Evolutionary conservation across 2,797 vertebrate genomes (phyloP).

Genomic region (Gallinago nigripennis): DNA sequence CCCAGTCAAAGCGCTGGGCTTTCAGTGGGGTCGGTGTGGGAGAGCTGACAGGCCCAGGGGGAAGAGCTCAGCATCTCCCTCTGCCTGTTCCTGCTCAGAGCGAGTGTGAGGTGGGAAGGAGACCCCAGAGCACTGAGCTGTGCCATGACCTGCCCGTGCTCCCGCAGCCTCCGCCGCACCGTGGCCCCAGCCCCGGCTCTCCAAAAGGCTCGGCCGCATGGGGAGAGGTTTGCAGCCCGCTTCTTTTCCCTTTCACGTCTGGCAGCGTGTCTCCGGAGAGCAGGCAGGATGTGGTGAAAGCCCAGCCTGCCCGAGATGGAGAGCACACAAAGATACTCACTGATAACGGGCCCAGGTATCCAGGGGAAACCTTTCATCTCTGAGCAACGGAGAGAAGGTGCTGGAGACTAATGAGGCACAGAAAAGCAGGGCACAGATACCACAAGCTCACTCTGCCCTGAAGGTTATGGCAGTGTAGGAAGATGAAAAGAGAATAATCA

Average conservation of each 20-base stretch:
- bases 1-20: rapidly evolving
- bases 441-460: background rate
- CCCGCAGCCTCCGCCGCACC: background rate
- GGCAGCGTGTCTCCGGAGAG: background rate
- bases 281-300: conserved; percentile 73
- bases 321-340: background rate
- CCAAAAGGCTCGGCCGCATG: rapidly evolving
- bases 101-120: background rate
- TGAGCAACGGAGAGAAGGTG: background rate
- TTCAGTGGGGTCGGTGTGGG: background rate
- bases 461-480: background rate
- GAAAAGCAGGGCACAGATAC: conserved; percentile 14
- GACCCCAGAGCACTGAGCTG: background rate
- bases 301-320: background rate
- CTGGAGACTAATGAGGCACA: background rate
- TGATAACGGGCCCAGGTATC: background rate
- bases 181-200: background rate
- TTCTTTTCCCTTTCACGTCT: conserved; percentile 52
- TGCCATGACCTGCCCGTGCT: rapidly evolving
- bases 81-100: background rate
- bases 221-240: background rate
- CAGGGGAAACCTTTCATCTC: conserved; percentile 65
- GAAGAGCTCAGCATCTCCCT: background rate
- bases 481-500: conserved; percentile 41
- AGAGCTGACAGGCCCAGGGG: rapidly evolving